These are phyloP conservation scores for Drosophila hydei DNA, from an alignment of 1,140 invertebrate genomes.

Conservation along the genomic window DNA sequence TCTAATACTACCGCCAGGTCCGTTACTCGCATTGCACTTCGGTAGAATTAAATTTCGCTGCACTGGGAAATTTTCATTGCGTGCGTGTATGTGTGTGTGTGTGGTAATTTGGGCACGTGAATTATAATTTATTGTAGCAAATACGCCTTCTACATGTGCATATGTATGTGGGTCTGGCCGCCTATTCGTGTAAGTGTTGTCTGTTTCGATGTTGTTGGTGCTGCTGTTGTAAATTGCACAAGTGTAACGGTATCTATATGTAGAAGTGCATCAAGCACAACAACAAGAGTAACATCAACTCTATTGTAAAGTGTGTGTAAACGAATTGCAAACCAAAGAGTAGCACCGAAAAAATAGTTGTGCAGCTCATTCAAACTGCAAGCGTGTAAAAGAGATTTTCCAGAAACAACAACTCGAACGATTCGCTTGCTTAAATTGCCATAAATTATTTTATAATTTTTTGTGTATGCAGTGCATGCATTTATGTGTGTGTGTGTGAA, in stretches of 20 bases:
- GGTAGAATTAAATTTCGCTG: slow-evolving; percentile 52
- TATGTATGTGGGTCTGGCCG: slow-evolving; percentile 8
- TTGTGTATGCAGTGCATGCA: slow-evolving; percentile 42
- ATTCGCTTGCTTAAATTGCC: slow-evolving; percentile 63
- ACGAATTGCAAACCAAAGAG: slow-evolving; percentile 42
- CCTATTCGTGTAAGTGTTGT: slow-evolving; percentile 58
- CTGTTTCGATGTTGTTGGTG: slow-evolving; percentile 44
- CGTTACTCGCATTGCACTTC: slow-evolving; percentile 42
- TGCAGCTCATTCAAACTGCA: slow-evolving; percentile 75
- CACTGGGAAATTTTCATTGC: slow-evolving; percentile 25
- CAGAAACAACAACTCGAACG: slow-evolving; percentile 27
- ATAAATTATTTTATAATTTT: slow-evolving; percentile 73
- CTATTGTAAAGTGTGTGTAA: slow-evolving; percentile 60
- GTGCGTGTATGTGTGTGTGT: not conserved
- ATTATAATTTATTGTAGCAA: slow-evolving; percentile 53
- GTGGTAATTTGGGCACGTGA: slow-evolving; percentile 59
- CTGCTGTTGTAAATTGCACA: slow-evolving; percentile 66
- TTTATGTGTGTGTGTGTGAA: slow-evolving; percentile 28
- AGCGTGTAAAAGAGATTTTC: slow-evolving; percentile 39
- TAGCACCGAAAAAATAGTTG: slow-evolving; percentile 46
- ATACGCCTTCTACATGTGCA: slow-evolving; percentile 25
- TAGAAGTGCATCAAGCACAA: slow-evolving; percentile 60
- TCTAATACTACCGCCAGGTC: not conserved
- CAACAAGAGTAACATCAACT: slow-evolving; percentile 42
- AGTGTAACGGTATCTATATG: slow-evolving; percentile 73